These are phyloP conservation scores for Seriola aureovittata DNA, from an alignment of 2,113 vertebrate genomes.

Conservation along the genomic window DNA sequence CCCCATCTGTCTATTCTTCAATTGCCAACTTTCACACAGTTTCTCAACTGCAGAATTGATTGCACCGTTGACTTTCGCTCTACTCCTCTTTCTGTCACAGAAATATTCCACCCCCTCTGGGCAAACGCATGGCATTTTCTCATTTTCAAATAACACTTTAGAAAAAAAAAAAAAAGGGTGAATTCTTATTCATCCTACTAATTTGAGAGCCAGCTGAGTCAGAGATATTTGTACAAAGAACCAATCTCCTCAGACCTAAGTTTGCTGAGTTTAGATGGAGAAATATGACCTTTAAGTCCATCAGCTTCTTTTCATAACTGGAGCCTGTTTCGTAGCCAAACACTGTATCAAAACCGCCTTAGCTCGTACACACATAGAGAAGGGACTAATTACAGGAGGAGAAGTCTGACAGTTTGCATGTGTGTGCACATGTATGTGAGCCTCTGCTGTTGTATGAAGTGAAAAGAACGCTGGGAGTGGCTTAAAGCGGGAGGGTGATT, in stretches of 20 bases:
- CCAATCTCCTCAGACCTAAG: slow-evolving; percentile 21
- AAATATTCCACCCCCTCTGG: slow-evolving; percentile 59
- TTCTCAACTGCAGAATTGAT: slow-evolving; percentile 65
- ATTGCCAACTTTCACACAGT: slow-evolving; percentile 56
- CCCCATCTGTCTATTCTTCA: slow-evolving; percentile 54
- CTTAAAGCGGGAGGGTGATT: slow-evolving; percentile 40
- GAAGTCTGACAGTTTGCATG: neutral
- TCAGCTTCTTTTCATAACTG: slow-evolving; percentile 22
- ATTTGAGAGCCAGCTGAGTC: slow-evolving; percentile 59
- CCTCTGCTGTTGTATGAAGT: slow-evolving; percentile 3
- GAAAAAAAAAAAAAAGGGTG: slow-evolving; percentile 15
- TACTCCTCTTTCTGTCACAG: slow-evolving; percentile 47
- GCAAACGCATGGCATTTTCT: slow-evolving; percentile 57
- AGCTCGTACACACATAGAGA: neutral
- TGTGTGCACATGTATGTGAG: neutral
- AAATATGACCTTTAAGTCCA: slow-evolving; percentile 59
- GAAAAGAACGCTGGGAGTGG: slow-evolving; percentile 18
- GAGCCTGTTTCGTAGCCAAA: slow-evolving; percentile 18
- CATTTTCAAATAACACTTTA: slow-evolving; percentile 65
- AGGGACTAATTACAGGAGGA: slow-evolving; percentile 1
- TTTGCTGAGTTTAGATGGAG: slow-evolving; percentile 30
- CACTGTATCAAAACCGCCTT: neutral
- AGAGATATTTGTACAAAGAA: slow-evolving; percentile 32
- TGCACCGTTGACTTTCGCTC: slow-evolving; percentile 52
- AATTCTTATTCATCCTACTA: slow-evolving; percentile 58